These are phyloP conservation scores for Anniella stebbinsi DNA, from an alignment of 2,797 vertebrate genomes.

Conservation along the genomic window DNA sequence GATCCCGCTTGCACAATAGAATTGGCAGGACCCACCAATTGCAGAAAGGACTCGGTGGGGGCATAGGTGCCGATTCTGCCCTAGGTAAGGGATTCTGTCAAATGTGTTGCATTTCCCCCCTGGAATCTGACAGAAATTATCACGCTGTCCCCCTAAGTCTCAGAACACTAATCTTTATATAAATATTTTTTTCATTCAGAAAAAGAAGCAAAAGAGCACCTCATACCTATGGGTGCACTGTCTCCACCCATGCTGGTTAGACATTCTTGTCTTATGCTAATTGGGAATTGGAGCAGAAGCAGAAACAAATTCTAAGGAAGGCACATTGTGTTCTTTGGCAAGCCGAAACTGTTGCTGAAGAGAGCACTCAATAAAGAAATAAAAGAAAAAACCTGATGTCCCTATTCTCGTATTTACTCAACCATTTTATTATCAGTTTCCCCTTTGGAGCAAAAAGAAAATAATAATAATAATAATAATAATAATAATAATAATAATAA, in stretches of 20 bases:
- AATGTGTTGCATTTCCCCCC: neutral
- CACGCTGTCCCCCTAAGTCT: neutral
- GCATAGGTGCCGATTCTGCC: no score
- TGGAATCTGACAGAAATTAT: neutral
- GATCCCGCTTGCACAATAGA: no score
- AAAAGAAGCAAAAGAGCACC: constrained; percentile 37
- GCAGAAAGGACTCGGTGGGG: no score
- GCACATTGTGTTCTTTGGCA: constrained; percentile 3
- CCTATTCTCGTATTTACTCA: neutral
- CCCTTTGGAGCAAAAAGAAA: no score
- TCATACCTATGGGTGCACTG: neutral
- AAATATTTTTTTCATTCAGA: constrained; percentile 39
- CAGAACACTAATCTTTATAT: constrained; percentile 23
- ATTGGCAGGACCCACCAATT: no score
- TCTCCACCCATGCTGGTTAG: neutral
- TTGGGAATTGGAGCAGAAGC: neutral
- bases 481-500: no score
- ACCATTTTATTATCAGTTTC: neutral
- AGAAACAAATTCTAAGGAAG: constrained; percentile 14
- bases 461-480: neutral
- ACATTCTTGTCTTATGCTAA: neutral
- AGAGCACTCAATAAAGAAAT: constrained; percentile 51
- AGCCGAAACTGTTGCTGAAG: constrained; percentile 35
- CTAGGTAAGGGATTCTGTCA: neutral
- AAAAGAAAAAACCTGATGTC: neutral